These are phyloP conservation scores for Amazona vittata DNA, from an alignment of 2,113 vertebrate genomes.

Conservation along the genomic window DNA sequence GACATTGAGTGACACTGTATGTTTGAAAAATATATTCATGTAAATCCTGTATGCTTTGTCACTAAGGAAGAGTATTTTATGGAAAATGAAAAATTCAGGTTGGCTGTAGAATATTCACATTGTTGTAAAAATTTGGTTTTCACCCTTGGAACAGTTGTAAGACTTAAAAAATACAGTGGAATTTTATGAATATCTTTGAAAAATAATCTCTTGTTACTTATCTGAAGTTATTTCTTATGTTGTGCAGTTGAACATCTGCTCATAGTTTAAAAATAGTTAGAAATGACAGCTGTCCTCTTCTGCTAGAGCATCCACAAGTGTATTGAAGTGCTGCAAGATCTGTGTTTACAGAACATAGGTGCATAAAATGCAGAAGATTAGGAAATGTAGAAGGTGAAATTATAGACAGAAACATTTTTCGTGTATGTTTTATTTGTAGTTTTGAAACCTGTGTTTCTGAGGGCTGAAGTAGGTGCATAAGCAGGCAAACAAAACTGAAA, in stretches of 20 bases:
- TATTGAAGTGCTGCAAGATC: not conserved
- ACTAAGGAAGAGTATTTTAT: not conserved
- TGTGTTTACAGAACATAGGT: conserved; percentile 5
- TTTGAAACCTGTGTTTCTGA: not conserved
- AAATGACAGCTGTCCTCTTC: not conserved
- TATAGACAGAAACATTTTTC: not conserved
- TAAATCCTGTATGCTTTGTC: not conserved
- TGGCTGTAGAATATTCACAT: not conserved
- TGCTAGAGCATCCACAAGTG: not conserved
- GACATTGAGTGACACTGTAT: not conserved
- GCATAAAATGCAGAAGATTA: not conserved
- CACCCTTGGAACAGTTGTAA: not conserved
- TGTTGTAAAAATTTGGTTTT: not conserved
- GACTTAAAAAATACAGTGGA: not conserved
- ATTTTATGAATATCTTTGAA: not conserved
- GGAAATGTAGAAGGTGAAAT: not conserved
- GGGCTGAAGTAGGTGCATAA: not conserved
- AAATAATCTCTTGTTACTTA: not conserved
- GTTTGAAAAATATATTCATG: not conserved
- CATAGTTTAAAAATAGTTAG: conserved; percentile 22
- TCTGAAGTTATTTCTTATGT: not conserved
- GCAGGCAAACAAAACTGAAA: not conserved
- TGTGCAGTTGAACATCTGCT: conserved; percentile 21
- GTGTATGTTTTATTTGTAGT: conserved; percentile 9
- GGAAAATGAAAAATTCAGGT: not conserved